Evolutionary conservation across 1,140 invertebrate genomes (phyloP), one percentile per base, ranked within the genome.

Genomic region (Trichomalopsis sarcophagae): DNA sequence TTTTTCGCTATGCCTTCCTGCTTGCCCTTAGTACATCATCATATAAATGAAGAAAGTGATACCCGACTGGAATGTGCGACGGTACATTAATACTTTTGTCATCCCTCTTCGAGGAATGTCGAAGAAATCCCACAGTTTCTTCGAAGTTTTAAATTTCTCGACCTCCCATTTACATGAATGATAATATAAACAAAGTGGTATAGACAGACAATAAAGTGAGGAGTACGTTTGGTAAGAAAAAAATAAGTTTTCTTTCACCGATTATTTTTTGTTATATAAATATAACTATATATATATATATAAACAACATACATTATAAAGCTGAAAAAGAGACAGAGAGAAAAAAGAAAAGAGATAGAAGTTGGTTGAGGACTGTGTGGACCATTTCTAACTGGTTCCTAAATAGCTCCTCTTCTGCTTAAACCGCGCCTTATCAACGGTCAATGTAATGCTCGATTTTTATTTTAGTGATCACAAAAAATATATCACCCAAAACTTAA

Each of bases 361-460:
- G 80, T 86, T 89, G 88, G 87, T 88, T 88, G 89, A 92, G 89
- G 91, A 92, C 91, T 92, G 91, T 89, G 88, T 91, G 91, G 91
- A 92, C 90, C 92, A 92, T 91, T 92, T 89, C 88, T 91, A 91
- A 90, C 86, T 90, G 88, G 86, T 88, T 86, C 87, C 88, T 91
- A 82, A 44, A 21, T 69, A 86, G 75, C 85, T 74, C 77, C 69
- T 81, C 78, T 81, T 86, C 44, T 80, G 4, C 23, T n/a, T n/a
- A 36, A 36, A 13, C 36, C 40, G 21, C 11, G 21, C 74, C 0
- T 79, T 17, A 71, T 71, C 30, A 21, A 2, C 75, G 68, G 81
- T 30, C 3, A 36, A 36, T 68, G 27, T 27, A 50, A 78, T 78
- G 9, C 2, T 7, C 33, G 14, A 69, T 68, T 68, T 68, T 77